A percentile compares a stretch with the other conserved stretches of the same genome.
Conservation (phyloP, 2,888 invertebrate species). For the Oxycera nigricornis region DNA sequence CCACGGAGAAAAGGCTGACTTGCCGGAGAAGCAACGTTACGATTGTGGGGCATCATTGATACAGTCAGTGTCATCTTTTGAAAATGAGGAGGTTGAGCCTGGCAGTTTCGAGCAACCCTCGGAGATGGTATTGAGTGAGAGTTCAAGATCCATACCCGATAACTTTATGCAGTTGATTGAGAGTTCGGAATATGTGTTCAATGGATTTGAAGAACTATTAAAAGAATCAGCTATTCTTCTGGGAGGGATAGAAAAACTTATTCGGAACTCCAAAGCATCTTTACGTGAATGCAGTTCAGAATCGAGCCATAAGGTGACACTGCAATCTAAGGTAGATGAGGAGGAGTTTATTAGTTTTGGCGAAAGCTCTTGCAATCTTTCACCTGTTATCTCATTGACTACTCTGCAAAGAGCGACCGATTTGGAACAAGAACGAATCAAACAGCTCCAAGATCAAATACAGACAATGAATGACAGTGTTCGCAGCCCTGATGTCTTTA, state of each 20-base stretch:
- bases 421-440: background rate
- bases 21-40: background rate
- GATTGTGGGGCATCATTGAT: background rate
- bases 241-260: background rate
- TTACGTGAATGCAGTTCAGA: background rate
- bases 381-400: background rate
- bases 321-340: background rate
- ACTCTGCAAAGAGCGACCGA: background rate
- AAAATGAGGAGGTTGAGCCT: background rate
- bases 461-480: slow-evolving; percentile 17
- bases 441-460: background rate
- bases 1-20: background rate
- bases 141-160: too few species aligned
- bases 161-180: background rate
- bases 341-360: background rate
- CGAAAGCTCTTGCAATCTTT: background rate
- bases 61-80: background rate
- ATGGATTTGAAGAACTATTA: slow-evolving; percentile 14
- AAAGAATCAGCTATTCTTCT: background rate
- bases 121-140: too few species aligned
- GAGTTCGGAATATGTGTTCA: slow-evolving; percentile 1
- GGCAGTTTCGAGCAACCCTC: background rate
- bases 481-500: background rate
- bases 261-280: background rate
- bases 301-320: background rate